phyloP scores from a whole-genome alignment of 2,113 vertebrate species.

The Anhinga anhinga region DNA sequence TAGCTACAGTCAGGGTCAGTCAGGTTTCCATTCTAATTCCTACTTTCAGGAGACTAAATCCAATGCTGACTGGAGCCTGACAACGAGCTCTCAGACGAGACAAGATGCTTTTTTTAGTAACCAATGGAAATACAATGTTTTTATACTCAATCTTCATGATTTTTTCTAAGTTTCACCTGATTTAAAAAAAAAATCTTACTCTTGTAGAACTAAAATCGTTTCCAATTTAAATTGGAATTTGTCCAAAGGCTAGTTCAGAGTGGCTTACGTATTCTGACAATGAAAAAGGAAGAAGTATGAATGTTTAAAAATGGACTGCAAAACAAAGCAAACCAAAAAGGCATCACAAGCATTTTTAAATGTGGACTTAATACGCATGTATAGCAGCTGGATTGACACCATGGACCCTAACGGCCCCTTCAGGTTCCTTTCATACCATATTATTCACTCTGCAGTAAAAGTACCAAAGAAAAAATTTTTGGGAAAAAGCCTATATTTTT shows the following conservation, averaged over 20 bases:
- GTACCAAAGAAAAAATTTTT: conserved; percentile 32
- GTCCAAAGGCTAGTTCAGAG: not conserved
- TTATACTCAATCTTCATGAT: not conserved
- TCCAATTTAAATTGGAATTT: conserved; percentile 1
- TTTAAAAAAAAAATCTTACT: not conserved
- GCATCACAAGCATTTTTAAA: conserved; percentile 73
- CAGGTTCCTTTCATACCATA: conserved; percentile 72
- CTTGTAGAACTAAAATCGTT: not conserved
- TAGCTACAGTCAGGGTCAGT: not conserved
- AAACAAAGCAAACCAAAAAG: conserved; percentile 57
- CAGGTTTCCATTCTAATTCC: conserved; percentile 7
- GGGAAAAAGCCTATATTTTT: conserved; percentile 47
- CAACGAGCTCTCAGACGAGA: not conserved
- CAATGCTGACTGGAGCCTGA: not conserved
- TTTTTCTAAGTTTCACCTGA: not conserved
- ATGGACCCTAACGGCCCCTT: conserved; percentile 73
- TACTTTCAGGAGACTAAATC: conserved; percentile 5
- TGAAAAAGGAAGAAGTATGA: not conserved
- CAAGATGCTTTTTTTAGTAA: not conserved
- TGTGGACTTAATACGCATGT: conserved; percentile 65
- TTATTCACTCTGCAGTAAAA: conserved; percentile 33
- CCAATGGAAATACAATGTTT: not conserved
- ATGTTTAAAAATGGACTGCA: conserved; percentile 14
- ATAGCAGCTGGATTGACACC: conserved; percentile 75
- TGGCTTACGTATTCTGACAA: conserved; percentile 26